Evolutionary conservation across 1,140 invertebrate genomes (phyloP), one percentile per base, ranked within the genome.

Genomic region (Pogonomyrmex barbatus): DNA sequence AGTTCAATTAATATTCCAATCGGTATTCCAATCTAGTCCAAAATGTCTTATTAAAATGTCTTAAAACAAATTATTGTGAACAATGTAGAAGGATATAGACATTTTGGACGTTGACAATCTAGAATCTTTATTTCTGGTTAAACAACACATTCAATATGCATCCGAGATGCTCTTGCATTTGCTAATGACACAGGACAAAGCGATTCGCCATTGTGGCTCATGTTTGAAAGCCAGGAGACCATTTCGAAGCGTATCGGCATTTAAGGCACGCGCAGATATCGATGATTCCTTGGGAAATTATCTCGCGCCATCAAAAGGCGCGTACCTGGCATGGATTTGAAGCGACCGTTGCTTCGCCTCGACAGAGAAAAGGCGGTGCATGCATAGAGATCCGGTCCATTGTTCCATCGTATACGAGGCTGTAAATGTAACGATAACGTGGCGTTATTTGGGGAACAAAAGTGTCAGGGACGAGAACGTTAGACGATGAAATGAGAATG

Each of bases 381-480:
- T 45, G 71, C 42, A 83, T 42, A 50, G 68, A 83, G 63, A 81
- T 14, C 14, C 36, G n/a, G 81, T 12, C 47, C 30, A 86, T 86
- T 86, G 71, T 89, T 76, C 47, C 56, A 30, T 36, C 71, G 24
- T 42, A 30, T 47, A 56, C 77, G 77, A 73, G 76, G 36, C 54
- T 45, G 54, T 76, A 86, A 88, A 86, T 86, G 68, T 67, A 79
- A 73, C 68, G 67, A 83, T 87, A 89, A 82, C 68, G 62, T 30
- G 76, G 52, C 71, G 65, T 88, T 62, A 77, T 62, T 77, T 82
- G 52, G 47, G 12, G 33, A 85, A 76, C 70, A 82, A 87, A 86
- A 73, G 63, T 47, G 58, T 42, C 52, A n/a, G 42, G 52, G n/a
- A 75, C 77, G 62, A 58, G 79, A 52, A 76, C 75, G 81, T 83